Percentiles rank a stretch among this genome's conserved stretches.
phyloP scores from a whole-genome alignment of 2,113 vertebrate genomes.

The Psettodes erumei region DNA sequence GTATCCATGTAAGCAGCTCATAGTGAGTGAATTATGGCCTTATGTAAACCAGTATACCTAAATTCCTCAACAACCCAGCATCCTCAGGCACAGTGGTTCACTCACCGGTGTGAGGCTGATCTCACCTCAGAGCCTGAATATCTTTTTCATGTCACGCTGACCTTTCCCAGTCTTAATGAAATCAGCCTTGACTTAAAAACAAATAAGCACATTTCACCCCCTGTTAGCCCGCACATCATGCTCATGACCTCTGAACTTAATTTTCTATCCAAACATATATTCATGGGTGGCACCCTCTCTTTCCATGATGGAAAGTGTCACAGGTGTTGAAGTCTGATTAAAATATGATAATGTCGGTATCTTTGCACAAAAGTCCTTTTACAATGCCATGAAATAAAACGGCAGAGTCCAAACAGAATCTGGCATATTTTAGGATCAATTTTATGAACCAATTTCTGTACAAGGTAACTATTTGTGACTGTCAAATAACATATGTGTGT shows the following conservation, averaged over 20 bases:
- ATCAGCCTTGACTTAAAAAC: slow-evolving; percentile 91
- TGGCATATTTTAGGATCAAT: slow-evolving; percentile 11
- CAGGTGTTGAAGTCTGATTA: slow-evolving; percentile 77
- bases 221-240: slow-evolving; percentile 86
- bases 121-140: slow-evolving; percentile 70
- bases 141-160: slow-evolving; percentile 89
- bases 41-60: slow-evolving; percentile 61
- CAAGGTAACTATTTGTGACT: not conserved
- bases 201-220: slow-evolving; percentile 93
- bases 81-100: slow-evolving; percentile 48
- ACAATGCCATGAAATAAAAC: slow-evolving; percentile 44
- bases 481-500: not conserved
- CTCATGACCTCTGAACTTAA: slow-evolving; percentile 88
- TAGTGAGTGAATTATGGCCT: slow-evolving; percentile 61
- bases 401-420: slow-evolving; percentile 10
- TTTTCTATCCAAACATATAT: slow-evolving; percentile 91
- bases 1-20: not conserved
- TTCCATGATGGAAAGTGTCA: slow-evolving; percentile 83
- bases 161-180: slow-evolving; percentile 91
- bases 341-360: slow-evolving; percentile 81
- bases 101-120: slow-evolving; percentile 27
- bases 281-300: slow-evolving; percentile 84
- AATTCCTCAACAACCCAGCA: slow-evolving; percentile 42
- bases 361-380: slow-evolving; percentile 42
- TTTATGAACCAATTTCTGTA: slow-evolving; percentile 10